Evolutionary conservation across 2,888 invertebrate species (phyloP).

Genomic region (Hemistola chrysoprasaria): DNA sequence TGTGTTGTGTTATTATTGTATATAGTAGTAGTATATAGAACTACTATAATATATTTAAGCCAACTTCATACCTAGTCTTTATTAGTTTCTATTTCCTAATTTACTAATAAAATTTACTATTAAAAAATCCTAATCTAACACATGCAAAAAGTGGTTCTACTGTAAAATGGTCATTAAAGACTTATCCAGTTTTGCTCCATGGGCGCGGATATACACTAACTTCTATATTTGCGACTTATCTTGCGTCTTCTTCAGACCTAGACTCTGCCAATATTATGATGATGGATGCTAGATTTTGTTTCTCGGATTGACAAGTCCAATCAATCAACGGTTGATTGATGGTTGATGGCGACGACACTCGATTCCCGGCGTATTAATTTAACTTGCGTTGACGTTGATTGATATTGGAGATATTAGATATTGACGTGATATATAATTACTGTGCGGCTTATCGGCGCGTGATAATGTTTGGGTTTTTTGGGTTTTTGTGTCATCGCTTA

Average conservation of each 20-base stretch:
- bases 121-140: no score
- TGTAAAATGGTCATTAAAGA: no score
- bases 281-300: conserved; percentile 58
- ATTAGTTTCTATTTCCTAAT: no score
- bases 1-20: no score
- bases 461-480: not conserved
- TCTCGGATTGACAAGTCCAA: conserved; percentile 53
- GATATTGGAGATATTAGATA: conserved; percentile 67
- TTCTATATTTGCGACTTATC: not conserved
- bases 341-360: conserved; percentile 67
- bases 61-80: no score
- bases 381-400: conserved; percentile 59
- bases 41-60: no score
- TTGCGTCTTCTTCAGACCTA: conserved; percentile 2
- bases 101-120: no score
- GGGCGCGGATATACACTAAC: no score
- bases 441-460: conserved; percentile 18
- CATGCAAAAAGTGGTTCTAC: no score
- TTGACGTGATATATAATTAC: conserved; percentile 56
- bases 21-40: no score
- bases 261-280: conserved; percentile 28
- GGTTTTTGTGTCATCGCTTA: not conserved
- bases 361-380: conserved; percentile 57
- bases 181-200: no score
- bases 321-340: conserved; percentile 75